Conservation (phyloP, 2,797 vertebrate genomes). For the Lycodopsis pacificus region DNA sequence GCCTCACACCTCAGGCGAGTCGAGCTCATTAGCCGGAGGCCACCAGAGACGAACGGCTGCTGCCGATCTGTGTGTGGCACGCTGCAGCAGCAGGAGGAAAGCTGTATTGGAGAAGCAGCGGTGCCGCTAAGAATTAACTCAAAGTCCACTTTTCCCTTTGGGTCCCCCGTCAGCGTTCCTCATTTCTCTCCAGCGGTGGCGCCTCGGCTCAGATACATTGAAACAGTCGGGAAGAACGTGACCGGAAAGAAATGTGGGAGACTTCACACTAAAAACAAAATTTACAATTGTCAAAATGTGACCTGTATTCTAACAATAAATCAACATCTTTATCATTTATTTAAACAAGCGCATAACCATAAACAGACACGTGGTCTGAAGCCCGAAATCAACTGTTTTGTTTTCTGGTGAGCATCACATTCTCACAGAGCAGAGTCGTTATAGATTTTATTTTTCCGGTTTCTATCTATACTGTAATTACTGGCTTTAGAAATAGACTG, state of each 20-base stretch:
- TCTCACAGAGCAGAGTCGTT: conserved; percentile 31
- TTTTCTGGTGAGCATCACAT: conserved; percentile 10
- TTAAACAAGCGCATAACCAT: conserved; percentile 4
- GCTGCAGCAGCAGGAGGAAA: conserved; percentile 5
- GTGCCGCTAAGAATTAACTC: conserved; percentile 41
- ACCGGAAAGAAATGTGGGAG: conserved; percentile 31
- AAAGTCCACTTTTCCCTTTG: conserved; percentile 37
- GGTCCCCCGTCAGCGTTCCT: conserved; percentile 26
- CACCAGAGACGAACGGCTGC: conserved; percentile 8
- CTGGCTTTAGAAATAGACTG: conserved; percentile 50
- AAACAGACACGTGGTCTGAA: conserved; percentile 12
- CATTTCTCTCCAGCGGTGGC: conserved; percentile 21
- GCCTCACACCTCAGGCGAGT: conserved; percentile 26
- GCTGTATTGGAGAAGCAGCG: conserved; percentile 11
- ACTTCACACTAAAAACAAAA: neutral
- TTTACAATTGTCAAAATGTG: conserved; percentile 1
- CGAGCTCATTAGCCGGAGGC: conserved; percentile 16
- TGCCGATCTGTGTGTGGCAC: neutral
- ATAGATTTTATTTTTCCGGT: conserved; percentile 19
- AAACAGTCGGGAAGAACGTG: conserved; percentile 39
- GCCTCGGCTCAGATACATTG: conserved; percentile 12
- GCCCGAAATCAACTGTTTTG: conserved; percentile 26
- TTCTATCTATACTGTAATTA: conserved; percentile 63
- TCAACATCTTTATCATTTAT: neutral
- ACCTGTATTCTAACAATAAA: neutral